Evolutionary conservation across 92 coral and sea anemone genomes (phyloP).

Genomic region (Umimayanthus chanpuru): DNA sequence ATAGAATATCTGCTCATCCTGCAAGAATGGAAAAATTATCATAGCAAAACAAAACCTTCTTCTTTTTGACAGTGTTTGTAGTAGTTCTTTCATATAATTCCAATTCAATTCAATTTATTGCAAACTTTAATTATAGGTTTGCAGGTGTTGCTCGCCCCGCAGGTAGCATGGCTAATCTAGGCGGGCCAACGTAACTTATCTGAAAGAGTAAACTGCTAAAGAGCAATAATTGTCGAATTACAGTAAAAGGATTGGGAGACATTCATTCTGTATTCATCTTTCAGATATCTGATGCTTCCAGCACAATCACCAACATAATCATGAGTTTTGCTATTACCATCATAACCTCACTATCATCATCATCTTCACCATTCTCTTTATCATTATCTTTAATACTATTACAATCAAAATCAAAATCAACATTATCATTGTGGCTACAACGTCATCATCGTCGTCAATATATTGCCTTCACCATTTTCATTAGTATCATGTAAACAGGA

Average conservation of each 20-base stretch:
- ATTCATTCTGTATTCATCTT: too few relatives aligned
- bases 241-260: too few relatives aligned
- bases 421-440: neutral
- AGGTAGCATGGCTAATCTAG: too few relatives aligned
- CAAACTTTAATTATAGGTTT: too few relatives aligned
- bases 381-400: neutral
- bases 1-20: slow-evolving; percentile 88
- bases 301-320: neutral
- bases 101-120: too few relatives aligned
- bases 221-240: too few relatives aligned
- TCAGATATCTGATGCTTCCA: too few relatives aligned
- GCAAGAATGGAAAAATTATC: slow-evolving; percentile 4
- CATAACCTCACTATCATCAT: neutral
- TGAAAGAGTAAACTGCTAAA: too few relatives aligned
- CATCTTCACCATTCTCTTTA: neutral
- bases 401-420: neutral
- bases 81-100: neutral
- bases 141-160: too few relatives aligned
- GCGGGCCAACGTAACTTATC: too few relatives aligned
- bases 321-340: neutral
- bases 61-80: neutral
- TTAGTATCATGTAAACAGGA: neutral
- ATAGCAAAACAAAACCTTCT: neutral
- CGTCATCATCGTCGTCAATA: neutral
- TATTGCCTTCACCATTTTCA: neutral